Percentiles rank a stretch among this genome's conserved stretches.
phyloP scores from a whole-genome alignment of 1,140 invertebrate species.

The Lepidurus packardi region DNA sequence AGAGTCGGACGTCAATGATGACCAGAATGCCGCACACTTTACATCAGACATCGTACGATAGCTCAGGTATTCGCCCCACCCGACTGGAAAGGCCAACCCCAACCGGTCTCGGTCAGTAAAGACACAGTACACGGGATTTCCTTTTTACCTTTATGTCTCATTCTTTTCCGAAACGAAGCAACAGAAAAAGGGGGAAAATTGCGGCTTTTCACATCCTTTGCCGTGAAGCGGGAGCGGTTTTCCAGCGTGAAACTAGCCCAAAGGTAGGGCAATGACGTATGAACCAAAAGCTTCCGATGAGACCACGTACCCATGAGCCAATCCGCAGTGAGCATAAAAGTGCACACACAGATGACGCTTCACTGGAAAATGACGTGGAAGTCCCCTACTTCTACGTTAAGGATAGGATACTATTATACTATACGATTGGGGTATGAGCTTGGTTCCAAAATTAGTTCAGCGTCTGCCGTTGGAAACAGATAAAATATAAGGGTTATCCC shows the following conservation, averaged over 20 bases:
- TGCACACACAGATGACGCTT: conserved; percentile 3
- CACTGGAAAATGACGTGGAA: neutral
- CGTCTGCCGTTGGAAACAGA: neutral
- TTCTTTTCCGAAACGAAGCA: neutral
- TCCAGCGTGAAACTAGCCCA: neutral
- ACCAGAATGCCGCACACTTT: neutral
- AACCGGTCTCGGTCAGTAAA: neutral
- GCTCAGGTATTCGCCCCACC: neutral
- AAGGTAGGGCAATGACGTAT: conserved; percentile 6
- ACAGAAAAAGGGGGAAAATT: conserved; percentile 4
- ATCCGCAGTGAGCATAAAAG: neutral
- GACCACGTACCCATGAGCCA: neutral
- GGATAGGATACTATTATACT: neutral
- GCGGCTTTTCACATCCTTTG: conserved; percentile 3
- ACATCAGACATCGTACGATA: conserved; percentile 17
- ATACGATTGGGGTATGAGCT: neutral
- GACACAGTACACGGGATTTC: neutral
- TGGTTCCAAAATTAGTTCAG: neutral
- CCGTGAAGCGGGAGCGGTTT: neutral
- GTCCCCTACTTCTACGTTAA: neutral
- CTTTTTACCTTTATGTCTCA: neutral
- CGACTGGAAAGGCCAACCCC: neutral
- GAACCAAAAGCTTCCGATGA: neutral
- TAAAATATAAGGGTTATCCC: too few relatives aligned
- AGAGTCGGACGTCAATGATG: neutral